Evolutionary conservation across 2,113 vertebrate species (phyloP).

Genomic region (Upupa epops): DNA sequence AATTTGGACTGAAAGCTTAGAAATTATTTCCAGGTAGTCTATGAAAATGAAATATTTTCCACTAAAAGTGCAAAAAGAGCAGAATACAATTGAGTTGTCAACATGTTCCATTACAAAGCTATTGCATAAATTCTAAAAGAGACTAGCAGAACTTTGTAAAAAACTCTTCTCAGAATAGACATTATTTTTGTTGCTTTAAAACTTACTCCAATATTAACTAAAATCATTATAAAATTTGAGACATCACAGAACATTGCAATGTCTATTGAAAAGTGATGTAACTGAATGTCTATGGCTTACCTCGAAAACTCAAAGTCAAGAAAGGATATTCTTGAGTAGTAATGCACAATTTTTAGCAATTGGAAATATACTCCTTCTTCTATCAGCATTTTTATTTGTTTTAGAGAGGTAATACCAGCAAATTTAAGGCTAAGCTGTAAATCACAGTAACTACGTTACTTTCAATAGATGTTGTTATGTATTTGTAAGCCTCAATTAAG

Average conservation of each 20-base stretch:
- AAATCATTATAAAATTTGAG: background rate
- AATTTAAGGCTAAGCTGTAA: background rate
- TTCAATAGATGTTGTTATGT: background rate
- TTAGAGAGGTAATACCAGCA: background rate
- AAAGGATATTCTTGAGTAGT: background rate
- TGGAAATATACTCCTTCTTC: background rate
- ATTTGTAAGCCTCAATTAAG: background rate
- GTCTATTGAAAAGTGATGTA: background rate
- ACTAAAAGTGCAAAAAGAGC: background rate
- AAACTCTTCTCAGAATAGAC: background rate
- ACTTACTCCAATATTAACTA: too few species aligned
- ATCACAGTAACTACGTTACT: background rate
- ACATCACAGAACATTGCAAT: rapidly evolving
- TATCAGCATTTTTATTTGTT: background rate
- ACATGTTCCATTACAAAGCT: background rate
- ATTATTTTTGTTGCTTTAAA: background rate
- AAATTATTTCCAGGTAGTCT: background rate
- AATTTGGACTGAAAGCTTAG: background rate
- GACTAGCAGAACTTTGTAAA: background rate
- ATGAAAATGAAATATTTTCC: background rate
- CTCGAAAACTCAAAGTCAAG: background rate
- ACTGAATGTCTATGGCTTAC: background rate
- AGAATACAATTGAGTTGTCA: background rate
- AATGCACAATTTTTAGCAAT: background rate
- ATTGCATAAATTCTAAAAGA: background rate